These are phyloP conservation scores for Torymus texanus DNA, from an alignment of 2,888 invertebrate genomes.

Conservation along the genomic window DNA sequence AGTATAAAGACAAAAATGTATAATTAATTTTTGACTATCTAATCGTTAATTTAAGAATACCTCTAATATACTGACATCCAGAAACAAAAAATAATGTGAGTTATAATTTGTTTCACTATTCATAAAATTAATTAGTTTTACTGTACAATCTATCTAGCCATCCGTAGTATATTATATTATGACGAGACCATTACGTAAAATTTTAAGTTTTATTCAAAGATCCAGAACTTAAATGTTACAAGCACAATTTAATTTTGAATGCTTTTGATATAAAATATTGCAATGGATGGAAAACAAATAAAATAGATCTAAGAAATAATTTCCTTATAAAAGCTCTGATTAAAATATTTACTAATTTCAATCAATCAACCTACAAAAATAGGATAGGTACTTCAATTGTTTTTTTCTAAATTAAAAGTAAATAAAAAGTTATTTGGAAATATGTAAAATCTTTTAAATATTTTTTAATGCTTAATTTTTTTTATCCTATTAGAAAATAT, in stretches of 20 bases:
- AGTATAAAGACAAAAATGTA: conserved; percentile 46
- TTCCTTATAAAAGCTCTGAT: too few relatives aligned
- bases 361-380: too few relatives aligned
- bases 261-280: too few relatives aligned
- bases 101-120: conserved; percentile 21
- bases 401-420: too few relatives aligned
- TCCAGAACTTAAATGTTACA: conserved; percentile 15
- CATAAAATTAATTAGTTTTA: conserved; percentile 31
- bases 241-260: too few relatives aligned
- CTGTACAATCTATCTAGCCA: conserved; percentile 38
- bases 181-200: conserved; percentile 23
- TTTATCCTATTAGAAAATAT: too few relatives aligned
- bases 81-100: conserved; percentile 36
- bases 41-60: conserved; percentile 26
- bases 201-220: conserved; percentile 14
- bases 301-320: too few relatives aligned
- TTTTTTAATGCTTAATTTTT: background rate
- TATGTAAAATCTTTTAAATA: background rate
- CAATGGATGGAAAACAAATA: too few relatives aligned
- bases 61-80: conserved; percentile 27
- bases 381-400: too few relatives aligned
- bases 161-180: conserved; percentile 25
- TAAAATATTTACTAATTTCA: too few relatives aligned
- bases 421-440: background rate
- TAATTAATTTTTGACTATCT: conserved; percentile 44